Conservation (phyloP, 2,888 invertebrate species). For the Drosophila setosimentum region DNA sequence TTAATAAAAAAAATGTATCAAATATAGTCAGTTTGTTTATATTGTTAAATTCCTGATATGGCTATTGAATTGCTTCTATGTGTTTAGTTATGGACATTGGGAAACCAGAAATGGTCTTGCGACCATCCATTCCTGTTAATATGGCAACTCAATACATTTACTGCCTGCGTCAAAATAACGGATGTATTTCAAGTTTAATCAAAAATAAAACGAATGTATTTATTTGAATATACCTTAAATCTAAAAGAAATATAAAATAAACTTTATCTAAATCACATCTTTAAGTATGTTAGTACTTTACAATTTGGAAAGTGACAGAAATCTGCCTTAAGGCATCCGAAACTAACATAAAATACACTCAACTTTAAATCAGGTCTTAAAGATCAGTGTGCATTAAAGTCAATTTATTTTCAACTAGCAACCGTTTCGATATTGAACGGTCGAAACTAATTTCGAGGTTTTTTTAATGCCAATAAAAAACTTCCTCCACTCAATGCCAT, state of each 20-base stretch:
- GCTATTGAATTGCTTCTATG: not conserved
- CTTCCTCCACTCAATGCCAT: constrained; percentile 16
- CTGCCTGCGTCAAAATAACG: not conserved
- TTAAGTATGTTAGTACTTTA: too few relatives aligned
- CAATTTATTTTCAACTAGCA: not conserved
- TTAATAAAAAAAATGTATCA: not conserved
- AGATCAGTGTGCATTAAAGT: not conserved
- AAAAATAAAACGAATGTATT: not conserved
- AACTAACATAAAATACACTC: not conserved
- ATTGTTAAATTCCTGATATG: not conserved
- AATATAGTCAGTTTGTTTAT: not conserved
- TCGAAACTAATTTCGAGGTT: constrained; percentile 32
- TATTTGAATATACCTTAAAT: not conserved
- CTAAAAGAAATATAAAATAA: not conserved
- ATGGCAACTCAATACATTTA: not conserved
- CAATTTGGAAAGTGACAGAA: not conserved
- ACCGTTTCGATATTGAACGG: constrained; percentile 17
- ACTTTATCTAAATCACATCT: not conserved
- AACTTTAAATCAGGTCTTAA: not conserved
- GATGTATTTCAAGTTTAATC: not conserved
- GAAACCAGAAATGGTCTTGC: not conserved
- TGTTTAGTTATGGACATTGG: fast-evolving
- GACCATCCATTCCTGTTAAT: not conserved
- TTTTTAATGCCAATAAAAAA: constrained; percentile 22
- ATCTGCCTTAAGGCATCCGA: not conserved